Evolutionary conservation across 2,113 vertebrate species (phyloP), one percentile per base, ranked within the genome.

Genomic region (Caloenas nicobarica): DNA sequence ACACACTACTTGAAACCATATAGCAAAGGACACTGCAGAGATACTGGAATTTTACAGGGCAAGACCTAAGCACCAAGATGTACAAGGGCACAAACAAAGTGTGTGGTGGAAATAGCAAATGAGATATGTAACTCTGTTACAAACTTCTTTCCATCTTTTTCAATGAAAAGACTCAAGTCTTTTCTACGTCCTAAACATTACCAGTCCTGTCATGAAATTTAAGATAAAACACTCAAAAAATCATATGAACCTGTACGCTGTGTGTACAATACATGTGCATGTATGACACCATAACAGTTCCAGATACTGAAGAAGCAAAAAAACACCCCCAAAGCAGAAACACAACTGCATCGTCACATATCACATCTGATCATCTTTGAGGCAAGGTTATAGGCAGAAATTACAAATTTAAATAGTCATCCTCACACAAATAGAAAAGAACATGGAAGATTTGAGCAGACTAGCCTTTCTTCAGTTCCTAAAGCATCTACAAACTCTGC

Each of bases 271-370:
- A 42, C 7, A 5, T 13, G 9, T 51, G 9, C n/a, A 17, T 11
- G 5, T 44, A 26, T 33, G 19, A 42, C 13, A 62, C 28, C 40
- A 23, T 16, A 48, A 46, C 28, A 51, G 25, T 38, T 51, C 25
- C 17, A 46, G 44, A 19, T 57, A n/a, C 25, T 58, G 66, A 83
- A 81, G 34, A 22, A 74, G 22, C 0, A 42, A 74, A 84, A 86
- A n/a, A 2, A 0, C 4, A 16, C 5, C 1, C 4, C 42, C 56
- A 31, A 74, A 73, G 21, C 16, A 62, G 42, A 58, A 83, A 81
- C 29, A 40, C 1, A 70, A 21, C 16, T 66, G n/a, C 48, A 89
- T 25, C 22, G 74, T 54, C n/a, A 62, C 4, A 44, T 62, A 38
- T 51, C 14, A 18, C 9, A 46, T 50, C 25, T 44, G 21, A 36